Conservation (phyloP, 2,797 vertebrate genomes). For the Chloroceryle amazona region DNA sequence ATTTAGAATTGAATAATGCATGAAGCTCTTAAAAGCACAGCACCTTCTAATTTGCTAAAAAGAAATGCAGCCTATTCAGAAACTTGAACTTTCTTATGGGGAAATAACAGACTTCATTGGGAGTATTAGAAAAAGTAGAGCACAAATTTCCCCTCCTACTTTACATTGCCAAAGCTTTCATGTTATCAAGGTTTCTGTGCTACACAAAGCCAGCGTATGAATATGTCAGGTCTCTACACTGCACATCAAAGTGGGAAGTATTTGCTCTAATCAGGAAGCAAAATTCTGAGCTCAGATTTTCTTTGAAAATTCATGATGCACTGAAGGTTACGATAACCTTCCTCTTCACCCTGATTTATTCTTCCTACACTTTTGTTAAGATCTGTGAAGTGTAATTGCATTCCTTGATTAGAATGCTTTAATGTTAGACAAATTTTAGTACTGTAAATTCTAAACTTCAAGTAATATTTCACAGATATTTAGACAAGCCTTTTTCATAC, state of each 20-base stretch:
- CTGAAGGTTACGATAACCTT: neutral
- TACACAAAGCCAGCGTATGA: neutral
- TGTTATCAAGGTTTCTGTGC: neutral
- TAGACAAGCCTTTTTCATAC: conserved; percentile 79
- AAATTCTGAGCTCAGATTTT: neutral
- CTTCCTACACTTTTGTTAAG: neutral
- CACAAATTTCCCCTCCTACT: neutral
- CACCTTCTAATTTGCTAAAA: neutral
- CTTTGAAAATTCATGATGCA: neutral
- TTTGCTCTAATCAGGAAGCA: neutral
- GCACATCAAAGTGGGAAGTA: neutral
- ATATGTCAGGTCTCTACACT: neutral
- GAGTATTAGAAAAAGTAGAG: neutral
- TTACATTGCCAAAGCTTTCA: neutral
- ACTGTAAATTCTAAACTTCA: conserved; percentile 70
- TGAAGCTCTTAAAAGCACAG: neutral
- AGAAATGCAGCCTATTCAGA: neutral
- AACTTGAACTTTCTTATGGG: neutral
- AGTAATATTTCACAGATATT: conserved; percentile 65
- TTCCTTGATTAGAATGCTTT: neutral
- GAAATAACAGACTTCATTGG: neutral
- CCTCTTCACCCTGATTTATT: neutral
- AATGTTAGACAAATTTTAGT: neutral
- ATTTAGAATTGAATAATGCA: neutral
- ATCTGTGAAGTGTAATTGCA: neutral